Conservation (phyloP, 2,888 invertebrate species). For the Agonopterix arenella region DNA sequence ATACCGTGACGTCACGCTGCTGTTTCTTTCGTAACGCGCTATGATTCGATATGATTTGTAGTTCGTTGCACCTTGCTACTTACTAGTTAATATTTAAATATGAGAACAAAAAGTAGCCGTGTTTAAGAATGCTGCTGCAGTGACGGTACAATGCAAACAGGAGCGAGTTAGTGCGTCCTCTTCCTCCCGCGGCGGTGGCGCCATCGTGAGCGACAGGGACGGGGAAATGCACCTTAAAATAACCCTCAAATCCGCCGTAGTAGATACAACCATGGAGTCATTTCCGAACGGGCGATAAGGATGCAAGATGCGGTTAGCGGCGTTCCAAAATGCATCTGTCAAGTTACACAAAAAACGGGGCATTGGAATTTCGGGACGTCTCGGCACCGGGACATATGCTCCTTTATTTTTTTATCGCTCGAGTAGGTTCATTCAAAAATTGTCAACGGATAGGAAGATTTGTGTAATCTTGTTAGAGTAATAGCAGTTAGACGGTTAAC, state of each 20-base stretch:
- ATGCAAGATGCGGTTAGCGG: constrained; percentile 71
- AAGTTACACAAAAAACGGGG: constrained; percentile 66
- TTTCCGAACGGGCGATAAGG: constrained; percentile 63
- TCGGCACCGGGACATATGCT: constrained; percentile 62
- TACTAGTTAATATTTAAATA: constrained; percentile 24
- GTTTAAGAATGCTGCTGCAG: constrained; percentile 55
- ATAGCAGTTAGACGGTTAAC: constrained; percentile 50
- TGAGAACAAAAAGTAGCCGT: constrained; percentile 52
- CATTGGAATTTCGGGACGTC: constrained; percentile 72
- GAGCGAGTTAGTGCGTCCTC: constrained; percentile 47
- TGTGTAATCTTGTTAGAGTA: constrained; percentile 73
- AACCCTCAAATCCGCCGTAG: constrained; percentile 62
- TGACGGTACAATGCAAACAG: constrained; percentile 55
- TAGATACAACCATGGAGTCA: constrained; percentile 55
- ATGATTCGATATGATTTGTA: constrained; percentile 36
- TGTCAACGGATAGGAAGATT: constrained; percentile 67
- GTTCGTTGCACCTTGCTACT: constrained; percentile 31
- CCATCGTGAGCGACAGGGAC: constrained; percentile 65
- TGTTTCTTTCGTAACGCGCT: constrained; percentile 47
- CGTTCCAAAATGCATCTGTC: constrained; percentile 74
- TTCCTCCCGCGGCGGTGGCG: constrained; percentile 54
- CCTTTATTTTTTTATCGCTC: constrained; percentile 60
- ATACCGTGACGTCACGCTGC: constrained; percentile 52
- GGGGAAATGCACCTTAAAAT: constrained; percentile 63
- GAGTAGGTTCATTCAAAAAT: constrained; percentile 72